Percentiles rank a stretch among this genome's conserved stretches.
These are phyloP conservation scores for Drosophila borealis DNA, from an alignment of 2,888 invertebrate species.

Conservation along the genomic window DNA sequence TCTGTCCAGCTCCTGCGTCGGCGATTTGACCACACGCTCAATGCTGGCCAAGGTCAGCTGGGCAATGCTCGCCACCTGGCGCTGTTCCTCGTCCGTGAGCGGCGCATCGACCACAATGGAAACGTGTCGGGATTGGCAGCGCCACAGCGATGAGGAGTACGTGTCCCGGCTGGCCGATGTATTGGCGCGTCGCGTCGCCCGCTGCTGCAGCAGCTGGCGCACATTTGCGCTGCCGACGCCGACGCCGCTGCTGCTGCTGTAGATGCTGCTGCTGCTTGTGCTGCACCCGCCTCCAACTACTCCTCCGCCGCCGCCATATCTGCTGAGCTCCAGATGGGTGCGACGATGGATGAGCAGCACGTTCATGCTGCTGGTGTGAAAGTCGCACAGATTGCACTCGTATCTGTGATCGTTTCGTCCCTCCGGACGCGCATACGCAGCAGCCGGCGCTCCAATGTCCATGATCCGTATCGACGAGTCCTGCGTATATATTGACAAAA, in stretches of 20 bases:
- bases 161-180: constrained; percentile 14
- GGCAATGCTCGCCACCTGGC: constrained; percentile 50
- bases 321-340: constrained; percentile 36
- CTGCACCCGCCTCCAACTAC: too few species aligned
- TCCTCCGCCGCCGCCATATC: too few species aligned
- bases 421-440: background rate
- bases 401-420: constrained; percentile 31
- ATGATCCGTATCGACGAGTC: constrained; percentile 56
- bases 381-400: constrained; percentile 45
- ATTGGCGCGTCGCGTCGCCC: constrained; percentile 26
- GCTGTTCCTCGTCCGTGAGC: constrained; percentile 46
- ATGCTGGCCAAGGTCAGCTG: constrained; percentile 46
- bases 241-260: constrained; percentile 4
- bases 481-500: background rate
- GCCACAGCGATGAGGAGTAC: constrained; percentile 36
- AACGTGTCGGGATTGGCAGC: constrained; percentile 58
- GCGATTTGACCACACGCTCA: constrained; percentile 51
- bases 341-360: constrained; percentile 60
- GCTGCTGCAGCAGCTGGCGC: constrained; percentile 2
- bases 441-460: constrained; percentile 44
- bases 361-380: constrained; percentile 58
- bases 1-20: background rate
- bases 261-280: background rate
- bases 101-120: constrained; percentile 62
- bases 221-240: background rate